These are phyloP conservation scores for Xerus rutilus DNA, from an alignment of 2,797 vertebrate species.

Conservation along the genomic window DNA sequence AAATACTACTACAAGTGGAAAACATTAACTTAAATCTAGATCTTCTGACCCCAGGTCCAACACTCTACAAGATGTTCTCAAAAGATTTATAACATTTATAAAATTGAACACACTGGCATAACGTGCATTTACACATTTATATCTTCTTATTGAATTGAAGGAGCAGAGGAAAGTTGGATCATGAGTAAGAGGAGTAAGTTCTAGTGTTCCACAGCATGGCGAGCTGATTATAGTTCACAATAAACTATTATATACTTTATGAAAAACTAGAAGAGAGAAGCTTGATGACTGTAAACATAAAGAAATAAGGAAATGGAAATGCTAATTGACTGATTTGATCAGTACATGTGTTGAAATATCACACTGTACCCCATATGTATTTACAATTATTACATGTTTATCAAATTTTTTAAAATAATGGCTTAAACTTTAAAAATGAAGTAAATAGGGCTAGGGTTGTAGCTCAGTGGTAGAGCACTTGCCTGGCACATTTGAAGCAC, in stretches of 20 bases:
- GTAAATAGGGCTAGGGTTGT: neutral
- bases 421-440: neutral
- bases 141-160: neutral
- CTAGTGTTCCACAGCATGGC: neutral
- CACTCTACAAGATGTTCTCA: neutral
- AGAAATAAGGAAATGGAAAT: neutral
- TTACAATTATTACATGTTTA: neutral
- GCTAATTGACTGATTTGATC: neutral
- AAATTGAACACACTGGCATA: neutral
- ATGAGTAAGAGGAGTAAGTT: neutral
- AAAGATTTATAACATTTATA: neutral
- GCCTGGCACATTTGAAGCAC: too few relatives aligned
- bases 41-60: neutral
- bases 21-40: slow-evolving; percentile 29
- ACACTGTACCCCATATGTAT: neutral
- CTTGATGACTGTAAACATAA: neutral
- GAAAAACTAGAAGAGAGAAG: neutral
- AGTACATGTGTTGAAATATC: neutral
- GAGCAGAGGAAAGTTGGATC: neutral
- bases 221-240: neutral
- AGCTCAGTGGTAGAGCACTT: too few relatives aligned
- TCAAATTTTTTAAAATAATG: neutral
- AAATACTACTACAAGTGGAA: neutral
- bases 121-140: neutral
- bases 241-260: neutral